phyloP scores from a whole-genome alignment of 1,140 invertebrate species.

The Cheumatopsyche charites region DNA sequence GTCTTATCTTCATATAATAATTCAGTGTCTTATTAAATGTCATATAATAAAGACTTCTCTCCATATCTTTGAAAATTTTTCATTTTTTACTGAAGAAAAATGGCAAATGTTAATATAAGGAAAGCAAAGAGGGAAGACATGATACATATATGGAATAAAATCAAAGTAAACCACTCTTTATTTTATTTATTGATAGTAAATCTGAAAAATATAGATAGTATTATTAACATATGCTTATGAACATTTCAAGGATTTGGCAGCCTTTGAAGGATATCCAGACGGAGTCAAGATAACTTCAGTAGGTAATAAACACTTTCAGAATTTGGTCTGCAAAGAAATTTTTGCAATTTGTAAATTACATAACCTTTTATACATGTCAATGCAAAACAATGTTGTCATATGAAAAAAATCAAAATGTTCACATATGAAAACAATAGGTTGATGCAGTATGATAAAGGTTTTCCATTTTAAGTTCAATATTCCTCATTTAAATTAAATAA shows the following conservation, averaged over 20 bases:
- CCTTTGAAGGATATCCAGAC: constrained; percentile 41
- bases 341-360: too few species aligned
- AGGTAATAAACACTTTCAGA: constrained; percentile 22
- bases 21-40: too few species aligned
- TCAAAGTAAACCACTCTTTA: neutral
- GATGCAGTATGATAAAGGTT: too few species aligned
- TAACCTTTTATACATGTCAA: too few species aligned
- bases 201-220: neutral
- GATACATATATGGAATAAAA: constrained; percentile 15
- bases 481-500: neutral
- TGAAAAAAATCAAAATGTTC: too few species aligned
- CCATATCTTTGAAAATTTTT: too few species aligned
- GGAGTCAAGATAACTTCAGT: constrained; percentile 35
- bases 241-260: constrained; percentile 41
- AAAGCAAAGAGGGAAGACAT: constrained; percentile 6
- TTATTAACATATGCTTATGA: neutral
- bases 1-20: too few species aligned
- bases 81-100: constrained; percentile 3
- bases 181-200: neutral
- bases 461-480: neutral
- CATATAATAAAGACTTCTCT: neutral
- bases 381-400: too few species aligned
- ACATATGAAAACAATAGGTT: too few species aligned
- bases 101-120: neutral
- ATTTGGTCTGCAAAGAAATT: too few species aligned